Evolutionary conservation across 2,888 invertebrate genomes (phyloP), one percentile per base, ranked within the genome.

Genomic region (Lasioglossum zephyrum): DNA sequence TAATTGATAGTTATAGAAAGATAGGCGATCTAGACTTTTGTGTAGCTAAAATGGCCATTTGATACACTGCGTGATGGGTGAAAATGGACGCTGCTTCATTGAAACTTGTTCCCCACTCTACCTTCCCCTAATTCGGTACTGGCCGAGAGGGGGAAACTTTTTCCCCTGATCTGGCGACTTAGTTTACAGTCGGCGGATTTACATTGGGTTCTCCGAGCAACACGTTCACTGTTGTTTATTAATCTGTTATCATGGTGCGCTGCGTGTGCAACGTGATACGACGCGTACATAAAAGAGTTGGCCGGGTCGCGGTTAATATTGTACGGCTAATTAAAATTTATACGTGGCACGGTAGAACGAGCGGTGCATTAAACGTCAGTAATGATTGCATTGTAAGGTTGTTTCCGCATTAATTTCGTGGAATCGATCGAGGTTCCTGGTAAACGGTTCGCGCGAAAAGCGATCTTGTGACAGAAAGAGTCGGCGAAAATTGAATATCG

Each of bases 301-400:
- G 5, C 69, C 22, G 18, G 18, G 2, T n/a, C 66, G n/a, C 39
- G 41, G 9, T 18, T 39, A 39, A 69, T 70, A 69, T 69, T 39
- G 39, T 18, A 9, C 36, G 53, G 36, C 53, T 57, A 70, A 78
- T 70, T 78, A 78, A 70, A 70, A 70, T 57, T 72, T 49, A 39
- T 22, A 39, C n/a, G 4, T 8, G 36, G 5, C 22, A 5, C 22
- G 44, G 31, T 47, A 22, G 63, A 31, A 44, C 69, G 69, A 18
- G 39, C 18, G 4, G 11, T 36, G 47, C n/a, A 49, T 77, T 70
- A 66, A 69, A 47, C 18, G 53, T 2, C 63, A 39, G 77, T 72
- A 70, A 70, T 78, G 31, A 49, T 70, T 47, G 44, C 66, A 77
- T 77, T 70, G 36, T 78, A 57, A 78, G 47, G 70, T 41, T 49